phyloP scores from a whole-genome alignment of 1,140 invertebrate genomes.

The Monomorium pharaonis region DNA sequence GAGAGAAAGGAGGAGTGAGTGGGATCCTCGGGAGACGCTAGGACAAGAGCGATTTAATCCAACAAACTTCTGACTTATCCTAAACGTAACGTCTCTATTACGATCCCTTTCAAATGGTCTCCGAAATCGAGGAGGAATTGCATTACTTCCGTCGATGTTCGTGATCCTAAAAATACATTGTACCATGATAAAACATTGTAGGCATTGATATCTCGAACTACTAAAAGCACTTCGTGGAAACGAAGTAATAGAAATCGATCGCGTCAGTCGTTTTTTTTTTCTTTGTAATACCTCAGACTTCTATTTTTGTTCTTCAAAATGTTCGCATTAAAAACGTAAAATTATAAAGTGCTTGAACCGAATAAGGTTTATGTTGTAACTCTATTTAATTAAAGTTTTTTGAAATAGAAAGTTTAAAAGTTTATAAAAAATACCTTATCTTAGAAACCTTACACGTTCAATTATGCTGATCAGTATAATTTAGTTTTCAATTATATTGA shows the following conservation, averaged over 20 bases:
- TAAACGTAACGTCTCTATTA: slow-evolving; percentile 13
- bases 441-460: too few relatives aligned
- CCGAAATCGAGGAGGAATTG: background rate
- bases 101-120: slow-evolving; percentile 18
- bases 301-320: background rate
- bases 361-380: too few relatives aligned
- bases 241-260: slow-evolving; percentile 1
- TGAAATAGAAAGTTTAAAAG: too few relatives aligned
- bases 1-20: background rate
- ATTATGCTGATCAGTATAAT: too few relatives aligned
- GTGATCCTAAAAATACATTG: background rate
- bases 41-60: slow-evolving; percentile 36
- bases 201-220: background rate
- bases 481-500: too few relatives aligned
- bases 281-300: background rate
- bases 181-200: slow-evolving; percentile 1
- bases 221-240: background rate
- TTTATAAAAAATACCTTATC: too few relatives aligned
- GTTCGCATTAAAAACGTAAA: background rate
- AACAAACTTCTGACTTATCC: background rate
- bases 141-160: slow-evolving; percentile 7
- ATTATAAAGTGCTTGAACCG: background rate
- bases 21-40: background rate
- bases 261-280: background rate
- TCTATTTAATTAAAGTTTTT: too few relatives aligned